These are phyloP conservation scores for Phalanger gymnotis DNA, from an alignment of 2,797 vertebrate genomes.

Conservation along the genomic window DNA sequence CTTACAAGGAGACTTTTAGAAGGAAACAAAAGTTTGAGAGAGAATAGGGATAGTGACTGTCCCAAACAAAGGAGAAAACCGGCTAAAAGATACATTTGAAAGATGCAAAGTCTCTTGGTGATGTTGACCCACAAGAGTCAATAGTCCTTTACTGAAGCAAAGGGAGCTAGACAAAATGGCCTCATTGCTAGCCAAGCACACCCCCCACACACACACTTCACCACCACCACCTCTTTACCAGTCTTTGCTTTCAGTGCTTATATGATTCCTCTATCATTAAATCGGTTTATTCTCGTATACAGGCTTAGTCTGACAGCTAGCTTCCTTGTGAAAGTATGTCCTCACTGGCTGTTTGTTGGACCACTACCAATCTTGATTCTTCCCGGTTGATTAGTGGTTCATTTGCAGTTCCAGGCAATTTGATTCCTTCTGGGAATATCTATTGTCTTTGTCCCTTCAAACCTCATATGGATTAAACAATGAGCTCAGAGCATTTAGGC, in stretches of 20 bases:
- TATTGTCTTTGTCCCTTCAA: slow-evolving; percentile 15
- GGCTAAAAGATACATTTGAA: neutral
- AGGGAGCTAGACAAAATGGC: neutral
- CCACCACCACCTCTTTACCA: neutral
- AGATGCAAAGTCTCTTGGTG: neutral
- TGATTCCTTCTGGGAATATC: slow-evolving; percentile 14
- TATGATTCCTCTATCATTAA: neutral
- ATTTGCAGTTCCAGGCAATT: slow-evolving; percentile 30
- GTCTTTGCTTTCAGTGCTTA: neutral
- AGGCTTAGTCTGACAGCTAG: slow-evolving; percentile 27
- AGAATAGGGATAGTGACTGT: neutral
- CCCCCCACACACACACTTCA: neutral
- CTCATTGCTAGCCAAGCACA: neutral
- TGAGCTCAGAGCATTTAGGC: neutral
- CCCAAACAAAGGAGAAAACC: slow-evolving; percentile 37
- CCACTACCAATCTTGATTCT: slow-evolving; percentile 29
- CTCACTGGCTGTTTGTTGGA: slow-evolving; percentile 44
- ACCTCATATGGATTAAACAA: slow-evolving; percentile 42
- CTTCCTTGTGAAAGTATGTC: neutral
- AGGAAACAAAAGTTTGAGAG: slow-evolving; percentile 36
- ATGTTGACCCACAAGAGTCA: neutral
- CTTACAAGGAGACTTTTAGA: slow-evolving; percentile 44
- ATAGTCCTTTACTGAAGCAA: neutral
- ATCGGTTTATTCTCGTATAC: neutral
- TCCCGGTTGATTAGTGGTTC: slow-evolving; percentile 26